A percentile compares a stretch with the other conserved stretches of the same genome.
Conservation (phyloP, 1,140 invertebrate genomes). For the Pseudoatta argentina region DNA sequence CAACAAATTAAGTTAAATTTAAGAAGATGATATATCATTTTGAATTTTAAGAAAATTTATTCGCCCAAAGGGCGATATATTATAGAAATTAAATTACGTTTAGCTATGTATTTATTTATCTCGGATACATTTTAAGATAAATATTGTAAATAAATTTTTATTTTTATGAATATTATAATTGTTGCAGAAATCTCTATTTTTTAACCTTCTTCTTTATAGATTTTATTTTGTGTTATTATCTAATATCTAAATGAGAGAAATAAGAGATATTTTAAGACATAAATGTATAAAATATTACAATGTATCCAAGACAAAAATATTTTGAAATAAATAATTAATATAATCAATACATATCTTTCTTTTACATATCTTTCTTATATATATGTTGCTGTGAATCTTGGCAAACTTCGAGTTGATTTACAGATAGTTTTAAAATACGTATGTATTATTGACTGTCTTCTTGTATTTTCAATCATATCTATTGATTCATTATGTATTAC, state of each 20-base stretch:
- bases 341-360: conserved; percentile 39
- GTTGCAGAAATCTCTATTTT: background rate
- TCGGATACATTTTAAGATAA: background rate
- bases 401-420: background rate
- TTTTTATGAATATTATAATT: background rate
- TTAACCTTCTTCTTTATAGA: background rate
- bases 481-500: conserved; percentile 6
- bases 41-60: background rate
- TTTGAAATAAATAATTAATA: conserved; percentile 34
- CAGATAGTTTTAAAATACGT: background rate
- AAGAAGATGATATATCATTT: background rate
- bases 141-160: background rate
- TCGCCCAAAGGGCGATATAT: background rate
- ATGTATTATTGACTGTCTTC: background rate
- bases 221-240: conserved; percentile 3
- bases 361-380: background rate
- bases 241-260: background rate
- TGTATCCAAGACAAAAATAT: background rate
- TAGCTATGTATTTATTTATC: background rate
- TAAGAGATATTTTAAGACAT: background rate
- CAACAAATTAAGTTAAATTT: background rate
- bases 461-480: background rate
- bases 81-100: background rate
- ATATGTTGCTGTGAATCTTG: background rate
- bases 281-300: background rate